These are phyloP conservation scores for Hirtodrosophila cameraria DNA, from an alignment of 2,888 invertebrate species.

Conservation along the genomic window DNA sequence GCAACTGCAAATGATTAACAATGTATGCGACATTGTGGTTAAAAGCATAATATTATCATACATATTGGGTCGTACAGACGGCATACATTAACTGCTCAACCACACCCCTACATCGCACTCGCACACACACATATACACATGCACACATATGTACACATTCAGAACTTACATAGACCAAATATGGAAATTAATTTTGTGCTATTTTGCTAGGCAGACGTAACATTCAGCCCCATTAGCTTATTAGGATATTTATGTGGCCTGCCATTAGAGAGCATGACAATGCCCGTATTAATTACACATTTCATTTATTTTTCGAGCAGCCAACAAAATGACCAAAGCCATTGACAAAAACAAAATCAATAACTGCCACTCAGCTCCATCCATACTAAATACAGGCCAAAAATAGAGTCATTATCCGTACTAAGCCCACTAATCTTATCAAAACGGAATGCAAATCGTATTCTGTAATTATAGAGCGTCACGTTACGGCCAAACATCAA, in stretches of 20 bases:
- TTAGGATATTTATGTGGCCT: constrained; percentile 64
- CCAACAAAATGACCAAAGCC: constrained; percentile 30
- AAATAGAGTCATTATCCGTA: constrained; percentile 62
- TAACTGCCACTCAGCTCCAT: constrained; percentile 22
- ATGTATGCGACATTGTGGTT: constrained; percentile 74
- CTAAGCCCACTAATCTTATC: constrained; percentile 58
- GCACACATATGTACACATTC: background rate
- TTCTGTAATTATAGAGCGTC: constrained; percentile 56
- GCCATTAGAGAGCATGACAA: constrained; percentile 66
- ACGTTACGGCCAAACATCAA: constrained; percentile 60
- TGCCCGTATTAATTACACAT: constrained; percentile 72
- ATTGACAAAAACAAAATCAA: constrained; percentile 66
- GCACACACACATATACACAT: constrained; percentile 17
- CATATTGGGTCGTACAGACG: constrained; percentile 39
- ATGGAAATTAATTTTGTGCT: constrained; percentile 70
- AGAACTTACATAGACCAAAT: constrained; percentile 23
- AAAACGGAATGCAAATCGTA: constrained; percentile 66
- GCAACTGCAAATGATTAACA: constrained; percentile 78
- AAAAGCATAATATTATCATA: constrained; percentile 75
- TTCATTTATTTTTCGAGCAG: constrained; percentile 62
- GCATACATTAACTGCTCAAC: constrained; percentile 16
- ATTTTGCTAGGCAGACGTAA: constrained; percentile 52
- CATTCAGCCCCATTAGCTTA: constrained; percentile 54
- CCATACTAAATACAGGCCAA: background rate
- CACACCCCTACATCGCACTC: constrained; percentile 3